Percentiles rank a stretch among this genome's conserved stretches.
Conservation (phyloP, 2,888 invertebrate genomes). For the Chymomyza procnemis region DNA sequence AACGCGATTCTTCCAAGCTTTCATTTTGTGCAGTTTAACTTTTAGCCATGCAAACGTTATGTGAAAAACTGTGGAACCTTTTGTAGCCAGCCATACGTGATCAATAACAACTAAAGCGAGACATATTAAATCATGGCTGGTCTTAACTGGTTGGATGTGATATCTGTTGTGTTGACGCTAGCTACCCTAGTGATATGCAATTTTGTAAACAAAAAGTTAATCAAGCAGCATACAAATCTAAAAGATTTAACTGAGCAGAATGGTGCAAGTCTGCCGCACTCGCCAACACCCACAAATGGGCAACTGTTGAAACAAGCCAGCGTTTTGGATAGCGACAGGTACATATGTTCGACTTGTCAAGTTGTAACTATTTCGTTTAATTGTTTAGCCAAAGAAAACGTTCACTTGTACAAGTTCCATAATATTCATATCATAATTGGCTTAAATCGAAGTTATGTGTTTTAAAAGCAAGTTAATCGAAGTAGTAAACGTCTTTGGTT, state of each 20-base stretch:
- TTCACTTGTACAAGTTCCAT: neutral
- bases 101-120: neutral
- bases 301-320: slow-evolving; percentile 70
- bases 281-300: slow-evolving; percentile 36
- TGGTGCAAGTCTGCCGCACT: slow-evolving; percentile 9
- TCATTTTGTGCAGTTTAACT: neutral
- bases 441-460: neutral
- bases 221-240: slow-evolving; percentile 31
- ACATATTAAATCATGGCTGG: slow-evolving; percentile 37
- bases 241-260: slow-evolving; percentile 4
- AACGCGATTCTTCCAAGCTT: neutral
- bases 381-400: no score
- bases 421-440: neutral
- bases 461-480: no score
- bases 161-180: slow-evolving; percentile 58
- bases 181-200: slow-evolving; percentile 57
- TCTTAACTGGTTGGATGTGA: slow-evolving; percentile 72
- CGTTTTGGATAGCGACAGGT: slow-evolving; percentile 68
- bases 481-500: neutral
- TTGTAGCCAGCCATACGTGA: neutral
- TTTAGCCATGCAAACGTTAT: neutral
- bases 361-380: no score
- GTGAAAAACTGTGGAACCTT: neutral
- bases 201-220: slow-evolving; percentile 38
- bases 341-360: slow-evolving; percentile 33